phyloP scores from a whole-genome alignment of 2,113 vertebrate genomes.

The Nyctereutes procyonoides region DNA sequence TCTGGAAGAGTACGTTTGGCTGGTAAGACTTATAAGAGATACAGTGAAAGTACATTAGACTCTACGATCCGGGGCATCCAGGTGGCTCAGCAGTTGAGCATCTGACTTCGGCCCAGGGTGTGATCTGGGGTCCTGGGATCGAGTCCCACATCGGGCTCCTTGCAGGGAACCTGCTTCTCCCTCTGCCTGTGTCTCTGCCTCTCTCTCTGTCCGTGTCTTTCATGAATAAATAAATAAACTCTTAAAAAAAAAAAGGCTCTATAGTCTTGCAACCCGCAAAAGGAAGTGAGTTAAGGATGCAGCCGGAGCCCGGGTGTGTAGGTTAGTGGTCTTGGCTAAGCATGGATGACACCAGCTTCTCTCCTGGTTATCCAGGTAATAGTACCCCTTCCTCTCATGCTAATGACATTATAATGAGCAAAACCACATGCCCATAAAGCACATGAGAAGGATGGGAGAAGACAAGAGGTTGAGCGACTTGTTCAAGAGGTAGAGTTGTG shows the following conservation, averaged over 20 bases:
- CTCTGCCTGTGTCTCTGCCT: too few relatives aligned
- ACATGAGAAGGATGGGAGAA: background rate
- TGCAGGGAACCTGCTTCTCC: too few relatives aligned
- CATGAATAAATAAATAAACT: too few relatives aligned
- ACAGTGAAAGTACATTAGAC: background rate
- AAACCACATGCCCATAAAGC: background rate
- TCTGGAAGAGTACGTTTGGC: background rate
- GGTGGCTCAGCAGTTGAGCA: too few relatives aligned
- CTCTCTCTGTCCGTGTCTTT: too few relatives aligned
- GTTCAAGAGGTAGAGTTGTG: background rate
- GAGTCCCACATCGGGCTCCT: too few relatives aligned
- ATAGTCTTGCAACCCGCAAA: background rate
- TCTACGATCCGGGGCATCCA: too few relatives aligned
- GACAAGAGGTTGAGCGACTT: background rate
- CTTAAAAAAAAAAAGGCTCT: background rate
- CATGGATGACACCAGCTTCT: background rate
- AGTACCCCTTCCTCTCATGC: background rate
- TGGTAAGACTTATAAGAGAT: background rate
- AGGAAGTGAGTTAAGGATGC: background rate
- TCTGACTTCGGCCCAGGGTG: too few relatives aligned
- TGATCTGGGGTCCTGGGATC: too few relatives aligned
- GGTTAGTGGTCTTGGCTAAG: background rate
- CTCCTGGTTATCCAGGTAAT: background rate
- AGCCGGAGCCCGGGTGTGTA: background rate
- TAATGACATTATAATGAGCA: background rate